These are phyloP conservation scores for Isaurus tuberculatus DNA, from an alignment of 92 coral and sea anemone genomes.

Conservation along the genomic window DNA sequence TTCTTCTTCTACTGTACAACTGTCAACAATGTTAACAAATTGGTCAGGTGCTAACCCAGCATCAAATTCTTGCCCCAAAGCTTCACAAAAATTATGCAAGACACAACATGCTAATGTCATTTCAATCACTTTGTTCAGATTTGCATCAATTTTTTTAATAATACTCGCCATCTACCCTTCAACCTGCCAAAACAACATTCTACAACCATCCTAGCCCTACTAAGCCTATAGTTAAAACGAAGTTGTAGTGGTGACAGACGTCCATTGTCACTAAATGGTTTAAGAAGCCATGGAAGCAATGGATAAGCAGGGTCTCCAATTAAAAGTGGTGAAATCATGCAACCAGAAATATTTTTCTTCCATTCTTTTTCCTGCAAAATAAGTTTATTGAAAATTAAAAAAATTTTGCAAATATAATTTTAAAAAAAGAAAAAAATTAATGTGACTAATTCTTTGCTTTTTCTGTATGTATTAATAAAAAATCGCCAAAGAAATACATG, in stretches of 20 bases:
- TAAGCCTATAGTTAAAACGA: background rate
- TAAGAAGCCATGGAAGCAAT: background rate
- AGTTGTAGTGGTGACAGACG: background rate
- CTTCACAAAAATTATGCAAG: background rate
- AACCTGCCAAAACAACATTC: conserved; percentile 2
- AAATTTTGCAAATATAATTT: background rate
- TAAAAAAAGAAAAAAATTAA: too few relatives aligned
- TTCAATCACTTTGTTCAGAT: background rate
- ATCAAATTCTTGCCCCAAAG: conserved; percentile 13
- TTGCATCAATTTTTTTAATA: background rate
- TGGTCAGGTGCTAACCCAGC: background rate
- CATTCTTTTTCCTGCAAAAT: background rate
- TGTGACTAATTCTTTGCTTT: too few relatives aligned
- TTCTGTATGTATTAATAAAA: too few relatives aligned
- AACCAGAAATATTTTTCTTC: background rate
- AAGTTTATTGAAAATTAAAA: background rate
- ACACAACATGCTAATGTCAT: background rate
- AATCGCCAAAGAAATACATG: too few relatives aligned
- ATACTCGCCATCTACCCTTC: background rate
- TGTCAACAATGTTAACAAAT: too few relatives aligned
- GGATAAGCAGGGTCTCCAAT: conserved; percentile 3
- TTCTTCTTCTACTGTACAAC: too few relatives aligned
- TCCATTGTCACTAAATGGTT: background rate
- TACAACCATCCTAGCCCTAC: conserved; percentile 15
- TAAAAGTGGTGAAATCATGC: background rate